These are phyloP conservation scores for Hemichromis elongatus DNA, from an alignment of 2,113 vertebrate genomes.

Conservation along the genomic window DNA sequence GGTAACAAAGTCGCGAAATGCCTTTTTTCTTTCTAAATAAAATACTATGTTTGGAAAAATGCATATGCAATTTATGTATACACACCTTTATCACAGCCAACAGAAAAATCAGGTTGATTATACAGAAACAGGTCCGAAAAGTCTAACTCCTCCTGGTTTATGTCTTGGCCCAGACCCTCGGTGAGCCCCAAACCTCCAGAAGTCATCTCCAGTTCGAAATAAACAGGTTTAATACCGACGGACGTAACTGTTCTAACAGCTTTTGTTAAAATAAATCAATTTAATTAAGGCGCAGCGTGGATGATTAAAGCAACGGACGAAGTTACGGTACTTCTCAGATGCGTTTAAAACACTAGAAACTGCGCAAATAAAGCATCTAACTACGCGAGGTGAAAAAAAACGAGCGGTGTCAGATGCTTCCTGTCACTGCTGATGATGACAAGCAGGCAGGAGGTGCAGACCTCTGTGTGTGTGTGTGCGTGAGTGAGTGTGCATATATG, in stretches of 20 bases:
- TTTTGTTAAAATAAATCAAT: not conserved
- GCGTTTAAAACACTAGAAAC: not conserved
- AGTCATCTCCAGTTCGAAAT: conserved; percentile 64
- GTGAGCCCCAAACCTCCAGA: conserved; percentile 63
- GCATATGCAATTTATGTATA: not conserved
- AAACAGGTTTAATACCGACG: not conserved
- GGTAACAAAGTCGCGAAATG: not conserved
- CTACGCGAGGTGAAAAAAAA: not conserved
- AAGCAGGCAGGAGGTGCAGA: not conserved
- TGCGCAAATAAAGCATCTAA: not conserved
- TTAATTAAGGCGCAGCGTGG: not conserved
- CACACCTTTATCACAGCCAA: conserved; percentile 73
- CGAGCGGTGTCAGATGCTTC: conserved; percentile 19
- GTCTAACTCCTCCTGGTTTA: conserved; percentile 83
- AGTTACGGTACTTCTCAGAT: not conserved
- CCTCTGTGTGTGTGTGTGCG: not conserved
- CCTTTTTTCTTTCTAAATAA: not conserved
- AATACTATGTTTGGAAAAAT: not conserved
- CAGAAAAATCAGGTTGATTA: conserved; percentile 67
- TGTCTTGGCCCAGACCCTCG: conserved; percentile 45
- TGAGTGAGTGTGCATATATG: not conserved
- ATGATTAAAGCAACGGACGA: not conserved
- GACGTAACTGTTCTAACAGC: not conserved
- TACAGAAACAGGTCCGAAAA: conserved; percentile 88
- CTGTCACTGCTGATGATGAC: conserved; percentile 44